Percentiles rank a stretch among this genome's conserved stretches.
phyloP scores from a whole-genome alignment of 2,797 vertebrate species.

The Sphaeramia orbicularis region DNA sequence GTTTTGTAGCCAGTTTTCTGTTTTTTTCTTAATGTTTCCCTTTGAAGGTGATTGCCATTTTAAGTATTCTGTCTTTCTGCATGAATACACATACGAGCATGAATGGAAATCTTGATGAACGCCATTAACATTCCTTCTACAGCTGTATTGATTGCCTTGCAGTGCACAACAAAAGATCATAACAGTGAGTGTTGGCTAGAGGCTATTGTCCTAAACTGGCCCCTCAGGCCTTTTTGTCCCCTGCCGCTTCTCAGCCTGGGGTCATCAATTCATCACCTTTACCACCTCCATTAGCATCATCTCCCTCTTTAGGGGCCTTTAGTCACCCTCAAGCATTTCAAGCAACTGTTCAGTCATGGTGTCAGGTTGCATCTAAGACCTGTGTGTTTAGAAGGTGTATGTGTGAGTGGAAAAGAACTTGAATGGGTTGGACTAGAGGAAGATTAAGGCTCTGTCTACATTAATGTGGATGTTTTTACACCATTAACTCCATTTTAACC shows the following conservation, averaged over 20 bases:
- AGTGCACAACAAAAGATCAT: conserved; percentile 57
- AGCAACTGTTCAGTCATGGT: conserved; percentile 50
- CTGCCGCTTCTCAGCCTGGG: conserved; percentile 44
- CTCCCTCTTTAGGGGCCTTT: conserved; percentile 52
- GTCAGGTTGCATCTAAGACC: conserved; percentile 53
- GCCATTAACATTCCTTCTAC: conserved; percentile 46
- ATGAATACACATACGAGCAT: not conserved
- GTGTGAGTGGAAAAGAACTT: conserved; percentile 17
- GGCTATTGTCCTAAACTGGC: conserved; percentile 54
- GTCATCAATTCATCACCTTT: conserved; percentile 73
- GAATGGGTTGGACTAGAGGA: conserved; percentile 4
- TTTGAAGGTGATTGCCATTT: conserved; percentile 18
- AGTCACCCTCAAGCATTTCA: conserved; percentile 36
- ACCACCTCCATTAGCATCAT: conserved; percentile 66
- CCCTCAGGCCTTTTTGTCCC: conserved; percentile 50
- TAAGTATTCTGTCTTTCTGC: conserved; percentile 4
- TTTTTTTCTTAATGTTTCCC: conserved; percentile 17
- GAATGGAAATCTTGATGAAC: conserved; percentile 24
- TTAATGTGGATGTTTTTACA: too few species aligned
- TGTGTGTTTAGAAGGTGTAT: conserved; percentile 35
- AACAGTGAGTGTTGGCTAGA: conserved; percentile 35
- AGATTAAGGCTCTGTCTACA: not conserved
- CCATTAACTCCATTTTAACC: too few species aligned
- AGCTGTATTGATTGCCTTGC: conserved; percentile 34
- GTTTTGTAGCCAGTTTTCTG: conserved; percentile 21